Percentiles rank a stretch among this genome's conserved stretches.
Conservation (phyloP, 2,888 invertebrate species). For the Ochropleura plecta region DNA sequence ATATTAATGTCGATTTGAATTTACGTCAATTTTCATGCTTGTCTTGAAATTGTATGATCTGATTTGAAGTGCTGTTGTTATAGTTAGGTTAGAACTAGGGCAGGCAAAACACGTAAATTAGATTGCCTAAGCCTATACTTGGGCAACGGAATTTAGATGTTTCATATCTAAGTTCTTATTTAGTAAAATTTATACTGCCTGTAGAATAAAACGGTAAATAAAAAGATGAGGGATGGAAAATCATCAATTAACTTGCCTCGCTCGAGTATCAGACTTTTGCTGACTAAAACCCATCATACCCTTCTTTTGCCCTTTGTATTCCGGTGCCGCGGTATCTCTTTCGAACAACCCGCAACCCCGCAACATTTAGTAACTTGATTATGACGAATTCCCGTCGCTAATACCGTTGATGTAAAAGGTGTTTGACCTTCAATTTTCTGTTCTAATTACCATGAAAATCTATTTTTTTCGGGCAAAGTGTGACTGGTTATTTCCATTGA, state of each 20-base stretch:
- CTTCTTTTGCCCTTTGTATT: too few relatives aligned
- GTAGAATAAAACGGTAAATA: neutral
- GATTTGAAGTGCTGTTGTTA: conserved; percentile 17
- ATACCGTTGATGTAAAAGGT: neutral
- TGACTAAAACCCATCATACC: too few relatives aligned
- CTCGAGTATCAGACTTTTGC: too few relatives aligned
- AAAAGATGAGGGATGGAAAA: too few relatives aligned
- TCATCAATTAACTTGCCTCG: too few relatives aligned
- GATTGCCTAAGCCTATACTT: conserved; percentile 11
- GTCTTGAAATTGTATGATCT: conserved; percentile 39
- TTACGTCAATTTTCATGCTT: conserved; percentile 48
- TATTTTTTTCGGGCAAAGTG: neutral
- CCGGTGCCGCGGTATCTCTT: too few relatives aligned
- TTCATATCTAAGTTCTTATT: neutral
- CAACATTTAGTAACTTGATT: neutral
- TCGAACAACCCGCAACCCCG: too few relatives aligned
- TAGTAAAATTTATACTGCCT: neutral
- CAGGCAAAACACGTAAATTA: conserved; percentile 35
- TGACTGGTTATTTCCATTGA: too few relatives aligned
- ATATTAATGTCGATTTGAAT: conserved; percentile 46
- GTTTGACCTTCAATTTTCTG: neutral
- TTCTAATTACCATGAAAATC: neutral
- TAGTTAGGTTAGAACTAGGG: conserved; percentile 14
- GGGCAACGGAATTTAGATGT: conserved; percentile 5
- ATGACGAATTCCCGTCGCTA: neutral